Evolutionary conservation across 2,113 vertebrate genomes (phyloP), one percentile per base, ranked within the genome.

Genomic region (Eclectus roratus): DNA sequence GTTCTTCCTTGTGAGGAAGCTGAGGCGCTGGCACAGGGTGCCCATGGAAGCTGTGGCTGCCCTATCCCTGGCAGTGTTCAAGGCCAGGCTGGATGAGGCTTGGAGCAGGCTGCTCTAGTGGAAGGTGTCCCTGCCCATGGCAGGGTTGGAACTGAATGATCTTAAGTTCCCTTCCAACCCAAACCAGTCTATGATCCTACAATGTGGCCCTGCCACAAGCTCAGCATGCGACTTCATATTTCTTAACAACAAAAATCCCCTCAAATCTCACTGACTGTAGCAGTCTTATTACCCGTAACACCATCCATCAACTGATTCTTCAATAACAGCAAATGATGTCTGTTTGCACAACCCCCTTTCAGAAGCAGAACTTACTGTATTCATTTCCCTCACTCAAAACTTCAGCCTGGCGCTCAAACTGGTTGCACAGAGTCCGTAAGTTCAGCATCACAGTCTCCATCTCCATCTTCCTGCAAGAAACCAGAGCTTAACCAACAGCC

Each of bases 351-450:
- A 17, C 11, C 31, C 50, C 2, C 28, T 35, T 33, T 11, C 63
- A 49, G 58, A 11, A 19, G 5, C 28, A 88, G 84, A 91, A 99
- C 99, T 99, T 97, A 99, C 99, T 98, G 73, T 95, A 98, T 85
- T 99, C 99, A 41, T 98, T 97, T 52, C 98, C 98, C 80, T 99
- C 99, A 60, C 97, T 99, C 77, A 99, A 98, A 37, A 98, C 79
- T 64, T 99, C 99, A 44, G 98, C 97, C 56, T 99, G 99, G 37
- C 96, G 97, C 50, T 97, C 88, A 63, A 99, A 96, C 56, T 98
- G 98, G 37, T 99, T 98, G 69, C 98, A 98, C 46, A 99, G 89
- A 94, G 96, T 91, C 91, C 98, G 98, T 52, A 99, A 92, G 96
- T 94, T 98, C 91, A 98, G 80, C 98, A 98, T 97, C 6, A 97